phyloP scores from a whole-genome alignment of 2,113 vertebrate species.

The Rhea americana region DNA sequence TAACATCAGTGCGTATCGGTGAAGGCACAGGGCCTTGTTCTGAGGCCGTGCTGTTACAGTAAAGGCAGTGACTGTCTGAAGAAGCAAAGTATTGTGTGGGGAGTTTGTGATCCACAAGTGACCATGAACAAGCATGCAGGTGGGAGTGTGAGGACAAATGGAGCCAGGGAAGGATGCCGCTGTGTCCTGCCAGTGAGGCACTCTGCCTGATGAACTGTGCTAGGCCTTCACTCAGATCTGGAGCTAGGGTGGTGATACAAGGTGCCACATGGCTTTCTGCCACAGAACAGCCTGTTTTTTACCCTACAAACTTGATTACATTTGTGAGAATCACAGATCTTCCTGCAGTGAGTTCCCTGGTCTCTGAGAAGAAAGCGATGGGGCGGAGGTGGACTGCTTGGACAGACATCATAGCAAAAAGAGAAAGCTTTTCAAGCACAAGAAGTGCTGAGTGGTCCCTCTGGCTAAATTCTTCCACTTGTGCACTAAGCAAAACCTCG shows the following conservation, averaged over 20 bases:
- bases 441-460: background rate
- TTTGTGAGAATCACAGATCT: background rate
- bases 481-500: background rate
- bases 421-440: background rate
- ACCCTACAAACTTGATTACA: accelerated
- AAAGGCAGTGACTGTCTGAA: background rate
- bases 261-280: background rate
- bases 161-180: background rate
- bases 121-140: no score
- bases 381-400: background rate
- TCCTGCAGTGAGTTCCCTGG: background rate
- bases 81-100: background rate
- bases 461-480: background rate
- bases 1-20: no score
- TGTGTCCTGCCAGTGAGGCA: background rate
- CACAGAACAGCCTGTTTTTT: accelerated
- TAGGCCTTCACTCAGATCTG: no score
- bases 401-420: background rate
- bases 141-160: background rate
- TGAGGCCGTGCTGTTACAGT: no score
- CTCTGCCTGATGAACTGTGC: no score
- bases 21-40: background rate
- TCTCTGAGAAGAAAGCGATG: background rate
- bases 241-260: accelerated
- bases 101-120: no score